These are phyloP conservation scores for Celastrina argiolus DNA, from an alignment of 2,888 invertebrate genomes.

Conservation along the genomic window DNA sequence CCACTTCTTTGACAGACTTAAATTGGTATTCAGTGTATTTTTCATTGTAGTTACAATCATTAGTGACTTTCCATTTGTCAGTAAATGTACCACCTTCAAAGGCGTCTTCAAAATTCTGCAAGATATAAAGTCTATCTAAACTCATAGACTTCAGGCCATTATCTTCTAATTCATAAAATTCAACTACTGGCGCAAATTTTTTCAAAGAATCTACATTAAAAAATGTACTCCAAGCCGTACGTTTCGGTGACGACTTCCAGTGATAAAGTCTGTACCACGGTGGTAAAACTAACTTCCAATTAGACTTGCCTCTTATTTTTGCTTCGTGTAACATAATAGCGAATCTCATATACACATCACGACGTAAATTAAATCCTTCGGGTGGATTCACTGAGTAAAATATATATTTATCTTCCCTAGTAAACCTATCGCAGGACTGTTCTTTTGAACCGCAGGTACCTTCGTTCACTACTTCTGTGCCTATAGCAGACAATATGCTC, in stretches of 20 bases:
- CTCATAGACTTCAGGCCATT: slow-evolving; percentile 46
- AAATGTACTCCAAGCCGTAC: slow-evolving; percentile 88
- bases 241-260: slow-evolving; percentile 85
- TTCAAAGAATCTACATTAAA: slow-evolving; percentile 90
- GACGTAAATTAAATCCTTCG: slow-evolving; percentile 97
- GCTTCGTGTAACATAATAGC: slow-evolving; percentile 88
- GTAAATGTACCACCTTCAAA: slow-evolving; percentile 88
- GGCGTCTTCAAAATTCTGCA: slow-evolving; percentile 91
- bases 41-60: slow-evolving; percentile 71
- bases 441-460: slow-evolving; percentile 30
- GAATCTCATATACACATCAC: slow-evolving; percentile 96
- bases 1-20: slow-evolving; percentile 79
- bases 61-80: slow-evolving; percentile 86
- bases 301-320: slow-evolving; percentile 63
- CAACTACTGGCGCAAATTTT: slow-evolving; percentile 89
- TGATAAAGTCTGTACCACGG: slow-evolving; percentile 95
- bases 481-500: slow-evolving; percentile 20
- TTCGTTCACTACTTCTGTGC: slow-evolving; percentile 26
- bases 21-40: slow-evolving; percentile 86
- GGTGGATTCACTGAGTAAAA: slow-evolving; percentile 96
- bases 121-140: slow-evolving; percentile 87
- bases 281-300: slow-evolving; percentile 87
- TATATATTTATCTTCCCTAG: slow-evolving; percentile 79
- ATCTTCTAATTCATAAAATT: slow-evolving; percentile 84
- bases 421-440: slow-evolving; percentile 25